Evolutionary conservation across 1,140 invertebrate species (phyloP), one percentile per base, ranked within the genome.

Genomic region (Drosophila lowei): DNA sequence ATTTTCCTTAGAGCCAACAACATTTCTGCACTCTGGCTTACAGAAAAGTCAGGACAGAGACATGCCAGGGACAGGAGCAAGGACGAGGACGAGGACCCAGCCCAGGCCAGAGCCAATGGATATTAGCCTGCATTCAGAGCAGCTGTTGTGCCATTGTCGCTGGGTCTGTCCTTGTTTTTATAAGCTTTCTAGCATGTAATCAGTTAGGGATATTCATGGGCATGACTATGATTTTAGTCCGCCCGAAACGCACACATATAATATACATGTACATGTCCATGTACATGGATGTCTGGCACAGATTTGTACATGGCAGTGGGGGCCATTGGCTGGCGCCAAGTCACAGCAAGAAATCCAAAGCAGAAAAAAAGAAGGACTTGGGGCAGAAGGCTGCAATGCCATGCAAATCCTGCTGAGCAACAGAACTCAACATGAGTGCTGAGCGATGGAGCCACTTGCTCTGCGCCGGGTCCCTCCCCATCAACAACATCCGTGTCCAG

Each of bases 201-300:
- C 83, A 86, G 83, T 78, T 83, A 83, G 50, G 72, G 78, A 83
- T 86, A 86, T 86, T 86, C 83, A 86, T 86, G 79, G 61, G 88
- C 83, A 86, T 88, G 83, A 86, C 83, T 86, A 86, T 86, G 83
- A 83, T 88, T 86, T 86, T 88, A 86, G 74, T 60, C 44, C 56
- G 15, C 30, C 47, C 46, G 23, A 66, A 18, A 55, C 46, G 49
- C 25, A 54, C 62, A 72, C 11, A 59, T 2, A 38, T 1, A 16
- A 4, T 5, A 4, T 5, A 25, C 23, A 63, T 41, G 59, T 15
- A 50, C 23, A 43, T 23, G 46, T 21, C 16, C 5, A 49, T 68
- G 63, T 42, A 48, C 6, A 16, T 13, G 11, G 34, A 64, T 64
- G 34, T 42, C 18, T 46, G 9, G 25, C 62, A 34, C 18, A 79